phyloP scores from a whole-genome alignment of 2,113 vertebrate species.

The Gobiocypris rarus region DNA sequence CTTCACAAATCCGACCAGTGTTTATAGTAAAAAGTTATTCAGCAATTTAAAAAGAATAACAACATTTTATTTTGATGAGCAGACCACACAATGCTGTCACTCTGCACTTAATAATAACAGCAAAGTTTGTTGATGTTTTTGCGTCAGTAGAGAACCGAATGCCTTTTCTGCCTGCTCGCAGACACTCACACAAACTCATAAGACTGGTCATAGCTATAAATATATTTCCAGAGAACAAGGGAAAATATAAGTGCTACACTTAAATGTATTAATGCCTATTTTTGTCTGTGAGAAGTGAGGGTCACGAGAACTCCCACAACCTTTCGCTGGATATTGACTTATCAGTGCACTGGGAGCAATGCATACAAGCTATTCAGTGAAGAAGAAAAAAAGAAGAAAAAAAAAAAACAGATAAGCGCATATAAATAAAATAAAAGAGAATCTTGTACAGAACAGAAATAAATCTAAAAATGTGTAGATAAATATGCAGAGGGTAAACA shows the following conservation, averaged over 20 bases:
- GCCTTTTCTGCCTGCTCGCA: no score
- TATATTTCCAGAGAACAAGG: not conserved
- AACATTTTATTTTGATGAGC: not conserved
- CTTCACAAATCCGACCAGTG: not conserved
- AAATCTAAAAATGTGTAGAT: not conserved
- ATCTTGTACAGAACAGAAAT: not conserved
- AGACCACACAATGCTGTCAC: not conserved
- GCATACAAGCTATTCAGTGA: not conserved
- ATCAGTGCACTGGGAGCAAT: not conserved
- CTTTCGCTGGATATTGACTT: slow-evolving; percentile 8
- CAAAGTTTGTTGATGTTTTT: slow-evolving; percentile 10
- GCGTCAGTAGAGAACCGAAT: not conserved
- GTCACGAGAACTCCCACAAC: slow-evolving; percentile 68
- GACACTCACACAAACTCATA: slow-evolving; percentile 27
- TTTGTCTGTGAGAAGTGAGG: slow-evolving; percentile 69
- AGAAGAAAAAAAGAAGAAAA: no score
- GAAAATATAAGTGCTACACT: not conserved
- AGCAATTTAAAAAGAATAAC: not conserved
- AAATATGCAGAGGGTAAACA: not conserved
- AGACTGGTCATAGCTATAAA: not conserved
- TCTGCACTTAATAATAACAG: not conserved
- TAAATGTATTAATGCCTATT: slow-evolving; percentile 45
- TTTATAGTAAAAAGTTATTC: not conserved
- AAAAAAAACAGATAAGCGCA: not conserved
- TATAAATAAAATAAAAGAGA: not conserved